These are phyloP conservation scores for Chesias legatella DNA, from an alignment of 2,888 invertebrate genomes.

Conservation along the genomic window DNA sequence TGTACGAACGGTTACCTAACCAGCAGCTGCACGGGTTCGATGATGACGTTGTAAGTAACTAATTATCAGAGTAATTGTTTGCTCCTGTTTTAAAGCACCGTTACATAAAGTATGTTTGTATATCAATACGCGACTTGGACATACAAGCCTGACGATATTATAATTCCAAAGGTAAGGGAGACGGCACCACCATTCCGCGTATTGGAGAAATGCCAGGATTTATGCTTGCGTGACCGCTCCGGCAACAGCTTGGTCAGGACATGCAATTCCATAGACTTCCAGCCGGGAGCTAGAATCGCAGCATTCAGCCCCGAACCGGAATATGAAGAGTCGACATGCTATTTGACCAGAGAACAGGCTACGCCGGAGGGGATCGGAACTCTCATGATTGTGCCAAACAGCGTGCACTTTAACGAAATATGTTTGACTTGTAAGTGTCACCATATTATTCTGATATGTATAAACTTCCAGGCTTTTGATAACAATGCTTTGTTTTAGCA, in stretches of 20 bases:
- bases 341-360: constrained; percentile 91
- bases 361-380: constrained; percentile 94
- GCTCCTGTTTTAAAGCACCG: constrained; percentile 10
- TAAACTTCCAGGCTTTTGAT: constrained; percentile 19
- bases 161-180: constrained; percentile 82
- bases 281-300: constrained; percentile 91
- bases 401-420: constrained; percentile 94
- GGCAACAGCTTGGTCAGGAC: constrained; percentile 91
- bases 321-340: constrained; percentile 93
- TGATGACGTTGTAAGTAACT: constrained; percentile 87
- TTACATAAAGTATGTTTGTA: constrained; percentile 12
- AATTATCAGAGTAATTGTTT: constrained; percentile 17
- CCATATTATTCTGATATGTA: constrained; percentile 10
- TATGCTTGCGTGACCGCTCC: constrained; percentile 90
- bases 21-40: constrained; percentile 94
- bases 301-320: constrained; percentile 90
- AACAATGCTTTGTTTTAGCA: constrained; percentile 58
- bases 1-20: constrained; percentile 93
- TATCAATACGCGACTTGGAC: constrained; percentile 12
- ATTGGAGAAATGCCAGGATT: constrained; percentile 92
- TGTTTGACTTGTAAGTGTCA: constrained; percentile 90
- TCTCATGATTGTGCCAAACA: constrained; percentile 93
- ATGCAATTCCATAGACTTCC: constrained; percentile 94
- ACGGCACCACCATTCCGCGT: constrained; percentile 92
- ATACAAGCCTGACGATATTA: constrained; percentile 9